Conservation (phyloP, 2,888 invertebrate genomes). For the Bellardia pandia region DNA sequence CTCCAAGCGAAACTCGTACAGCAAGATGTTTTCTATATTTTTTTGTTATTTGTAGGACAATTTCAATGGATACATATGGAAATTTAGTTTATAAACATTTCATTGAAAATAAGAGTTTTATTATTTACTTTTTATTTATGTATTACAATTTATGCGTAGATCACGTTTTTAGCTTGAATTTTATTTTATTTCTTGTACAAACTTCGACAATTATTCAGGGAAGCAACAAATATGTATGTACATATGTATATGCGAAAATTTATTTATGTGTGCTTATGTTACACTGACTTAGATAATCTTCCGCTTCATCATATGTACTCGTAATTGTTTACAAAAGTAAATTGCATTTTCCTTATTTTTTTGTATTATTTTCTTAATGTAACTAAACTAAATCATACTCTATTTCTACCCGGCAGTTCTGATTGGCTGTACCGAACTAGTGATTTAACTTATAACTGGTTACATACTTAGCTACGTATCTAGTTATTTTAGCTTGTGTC, state of each 20-base stretch:
- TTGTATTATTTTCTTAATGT: background rate
- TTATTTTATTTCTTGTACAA: slow-evolving; percentile 3
- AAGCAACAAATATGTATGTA: background rate
- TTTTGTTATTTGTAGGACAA: too few species aligned
- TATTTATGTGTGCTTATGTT: background rate
- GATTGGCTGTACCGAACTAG: too few species aligned
- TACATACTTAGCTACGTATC: too few species aligned
- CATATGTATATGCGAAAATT: background rate
- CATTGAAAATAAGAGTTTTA: too few species aligned
- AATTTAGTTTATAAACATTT: too few species aligned
- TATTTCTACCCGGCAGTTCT: too few species aligned
- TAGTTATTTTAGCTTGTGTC: too few species aligned
- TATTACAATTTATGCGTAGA: background rate
- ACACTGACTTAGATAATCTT: slow-evolving; percentile 2
- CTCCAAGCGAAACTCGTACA: too few species aligned
- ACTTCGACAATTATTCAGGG: background rate
- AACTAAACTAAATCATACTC: background rate
- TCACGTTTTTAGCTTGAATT: background rate
- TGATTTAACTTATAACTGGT: too few species aligned
- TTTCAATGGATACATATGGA: too few species aligned
- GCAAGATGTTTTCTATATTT: too few species aligned
- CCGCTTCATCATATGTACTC: slow-evolving; percentile 11
- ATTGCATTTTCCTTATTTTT: slow-evolving; percentile 6
- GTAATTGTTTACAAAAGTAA: slow-evolving; percentile 20
- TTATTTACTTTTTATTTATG: too few species aligned